Conservation (phyloP, 2,797 vertebrate genomes). For the Rhinoraja longicauda region DNA sequence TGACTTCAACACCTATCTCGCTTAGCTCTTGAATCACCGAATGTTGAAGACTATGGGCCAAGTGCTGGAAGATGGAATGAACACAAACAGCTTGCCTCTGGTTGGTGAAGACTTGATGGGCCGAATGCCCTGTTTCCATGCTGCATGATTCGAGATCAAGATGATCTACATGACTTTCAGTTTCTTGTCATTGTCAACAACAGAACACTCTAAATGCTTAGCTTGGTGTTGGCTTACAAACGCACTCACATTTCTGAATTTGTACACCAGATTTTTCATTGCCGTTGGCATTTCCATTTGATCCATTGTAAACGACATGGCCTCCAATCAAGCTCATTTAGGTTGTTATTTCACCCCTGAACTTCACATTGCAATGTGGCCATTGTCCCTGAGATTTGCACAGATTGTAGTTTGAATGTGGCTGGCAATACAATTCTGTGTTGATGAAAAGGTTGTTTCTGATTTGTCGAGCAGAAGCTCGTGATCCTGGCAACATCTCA, state of each 20-base stretch:
- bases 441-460: background rate
- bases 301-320: background rate
- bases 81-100: no score
- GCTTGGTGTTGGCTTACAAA: no score
- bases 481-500: background rate
- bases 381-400: background rate
- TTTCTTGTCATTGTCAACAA: no score
- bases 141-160: background rate
- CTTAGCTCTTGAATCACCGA: no score
- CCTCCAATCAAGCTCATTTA: no score
- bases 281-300: background rate
- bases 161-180: background rate
- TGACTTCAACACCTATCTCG: no score
- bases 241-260: background rate
- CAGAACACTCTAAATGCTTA: no score
- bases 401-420: background rate
- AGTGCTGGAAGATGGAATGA: no score
- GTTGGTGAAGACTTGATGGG: no score
- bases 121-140: no score
- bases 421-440: background rate
- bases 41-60: no score
- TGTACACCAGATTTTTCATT: background rate
- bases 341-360: background rate
- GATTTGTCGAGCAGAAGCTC: background rate
- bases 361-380: background rate